Conservation (phyloP, 2,888 invertebrate species). For the Lissocephala sabroskyi region DNA sequence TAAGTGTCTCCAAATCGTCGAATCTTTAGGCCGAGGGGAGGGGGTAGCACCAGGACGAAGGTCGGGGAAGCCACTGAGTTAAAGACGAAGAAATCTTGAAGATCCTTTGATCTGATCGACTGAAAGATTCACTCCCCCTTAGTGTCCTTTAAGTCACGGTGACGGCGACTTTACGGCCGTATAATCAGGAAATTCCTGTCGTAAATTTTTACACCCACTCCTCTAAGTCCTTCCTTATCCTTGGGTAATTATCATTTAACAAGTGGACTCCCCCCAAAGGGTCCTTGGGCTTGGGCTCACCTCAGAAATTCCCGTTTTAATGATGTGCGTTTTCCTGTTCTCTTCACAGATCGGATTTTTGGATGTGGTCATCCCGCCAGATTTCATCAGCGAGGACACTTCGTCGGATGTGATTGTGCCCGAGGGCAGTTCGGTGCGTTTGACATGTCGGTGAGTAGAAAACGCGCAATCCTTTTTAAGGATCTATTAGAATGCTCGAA, state of each 20-base stretch:
- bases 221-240: not conserved
- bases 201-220: not conserved
- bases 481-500: no score
- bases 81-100: no score
- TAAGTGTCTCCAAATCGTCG: no score
- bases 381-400: conserved; percentile 88
- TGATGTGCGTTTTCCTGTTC: not conserved
- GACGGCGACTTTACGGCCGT: conserved; percentile 47
- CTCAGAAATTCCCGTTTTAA: conserved; percentile 3
- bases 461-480: no score
- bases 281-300: not conserved
- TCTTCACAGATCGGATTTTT: conserved; percentile 83
- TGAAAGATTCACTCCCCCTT: no score
- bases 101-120: no score
- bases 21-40: no score
- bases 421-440: conserved; percentile 83
- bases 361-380: conserved; percentile 92
- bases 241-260: conserved; percentile 13
- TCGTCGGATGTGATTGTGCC: conserved; percentile 92
- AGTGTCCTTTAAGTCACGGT: no score
- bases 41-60: no score
- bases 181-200: conserved; percentile 53
- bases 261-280: not conserved
- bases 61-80: no score
- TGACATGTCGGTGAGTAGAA: conserved; percentile 75